Percentiles rank a stretch among this genome's conserved stretches.
phyloP scores from a whole-genome alignment of 1,140 invertebrate species.

The Cotesia chilonis region DNA sequence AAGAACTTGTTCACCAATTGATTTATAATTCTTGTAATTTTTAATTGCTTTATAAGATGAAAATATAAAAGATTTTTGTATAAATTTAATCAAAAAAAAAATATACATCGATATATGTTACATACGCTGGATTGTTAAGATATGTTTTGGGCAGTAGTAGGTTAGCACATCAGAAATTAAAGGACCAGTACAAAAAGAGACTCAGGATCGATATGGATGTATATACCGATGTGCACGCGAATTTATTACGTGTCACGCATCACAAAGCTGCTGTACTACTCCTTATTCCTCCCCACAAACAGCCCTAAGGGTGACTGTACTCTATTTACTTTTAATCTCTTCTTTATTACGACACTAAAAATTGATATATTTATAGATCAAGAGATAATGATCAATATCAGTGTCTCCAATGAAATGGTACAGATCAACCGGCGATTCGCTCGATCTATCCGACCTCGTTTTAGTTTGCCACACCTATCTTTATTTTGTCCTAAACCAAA shows the following conservation, averaged over 20 bases:
- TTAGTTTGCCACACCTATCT: conserved; percentile 1
- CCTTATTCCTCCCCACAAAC: neutral
- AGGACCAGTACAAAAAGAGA: conserved; percentile 1
- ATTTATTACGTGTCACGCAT: conserved; percentile 19
- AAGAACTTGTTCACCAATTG: neutral
- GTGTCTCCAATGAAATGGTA: neutral
- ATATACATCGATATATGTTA: too few species aligned
- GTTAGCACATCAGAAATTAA: neutral
- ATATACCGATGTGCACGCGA: conserved; percentile 1
- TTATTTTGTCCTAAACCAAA: neutral
- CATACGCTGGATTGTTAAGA: too few species aligned
- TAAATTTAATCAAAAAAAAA: too few species aligned
- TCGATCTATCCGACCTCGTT: conserved; percentile 21
- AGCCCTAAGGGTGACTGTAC: neutral
- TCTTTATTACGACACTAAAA: neutral
- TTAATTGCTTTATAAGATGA: too few species aligned
- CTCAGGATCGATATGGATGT: conserved; percentile 9
- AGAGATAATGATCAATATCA: neutral
- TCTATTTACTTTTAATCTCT: neutral
- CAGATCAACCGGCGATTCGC: conserved; percentile 12
- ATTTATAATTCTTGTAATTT: too few species aligned
- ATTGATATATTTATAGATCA: neutral
- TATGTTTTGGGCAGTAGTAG: neutral
- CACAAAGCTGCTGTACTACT: neutral
- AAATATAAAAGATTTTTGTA: too few species aligned